Base-by-base conservation (phyloP, 2,797 vertebrate genomes). In the Myripristis jacobus region DNA sequence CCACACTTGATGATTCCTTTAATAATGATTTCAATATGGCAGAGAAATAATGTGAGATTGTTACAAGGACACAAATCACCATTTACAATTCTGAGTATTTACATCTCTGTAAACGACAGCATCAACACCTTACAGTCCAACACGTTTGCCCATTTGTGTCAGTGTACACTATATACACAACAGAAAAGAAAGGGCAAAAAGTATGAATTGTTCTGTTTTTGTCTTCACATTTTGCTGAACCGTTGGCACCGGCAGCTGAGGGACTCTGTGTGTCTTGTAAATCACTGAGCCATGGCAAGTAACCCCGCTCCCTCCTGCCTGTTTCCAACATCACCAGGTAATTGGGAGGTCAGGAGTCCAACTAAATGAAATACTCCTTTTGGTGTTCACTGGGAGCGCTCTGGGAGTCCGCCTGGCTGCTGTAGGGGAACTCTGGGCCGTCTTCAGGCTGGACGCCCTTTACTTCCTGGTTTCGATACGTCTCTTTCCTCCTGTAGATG, bases 361-460 rank as follows among this genome's bases (percentile, higher is more conserved):
- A 85, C 96, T 94, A 98, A 93, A 98, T 98, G 89, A 97, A 98
- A 87, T 95, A 97, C 85, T 98, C 97, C 88, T 95, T 98, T 84
- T 96, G 96, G 93, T 94, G 96, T 88, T 97, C 95, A 53, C 48
- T 88, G 63, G 92, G 86, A 69, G 93, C 77, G 0, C 92, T 94
- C 85, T 94, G 95, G 75, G 93, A 89, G 76, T 92, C 93, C 58
- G 93, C 90, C 77, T 95, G 95, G 69, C 92, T 93, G 92, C 94
- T 96, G 89, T 96, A 92, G 36, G 95, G 94, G 48, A 94, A 93
- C 89, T 96, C 95, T 0, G 93, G 92, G 73, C 87, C 86, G 58
- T 96, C 95, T 66, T 96, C 94, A 0, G 95, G 92, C 89, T 97
- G 94, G 11, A 90, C 87, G 60, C 88, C 93, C 89, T 97, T 97